phyloP scores from a whole-genome alignment of 2,888 invertebrate genomes.

The Pristionchus japonicus region DNA sequence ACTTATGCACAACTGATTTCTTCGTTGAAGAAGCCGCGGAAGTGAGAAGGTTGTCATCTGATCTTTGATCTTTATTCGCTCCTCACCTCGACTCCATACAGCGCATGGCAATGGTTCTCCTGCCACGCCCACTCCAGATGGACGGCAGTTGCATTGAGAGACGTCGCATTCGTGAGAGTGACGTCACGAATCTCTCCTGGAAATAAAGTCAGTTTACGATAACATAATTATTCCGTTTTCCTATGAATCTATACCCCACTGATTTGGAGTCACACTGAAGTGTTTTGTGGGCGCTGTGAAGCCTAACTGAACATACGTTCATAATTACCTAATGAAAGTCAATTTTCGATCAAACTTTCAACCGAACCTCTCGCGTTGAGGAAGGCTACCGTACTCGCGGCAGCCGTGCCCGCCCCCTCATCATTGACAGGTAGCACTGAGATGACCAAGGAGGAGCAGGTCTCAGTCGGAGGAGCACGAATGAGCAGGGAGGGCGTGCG shows the following conservation, averaged over 20 bases:
- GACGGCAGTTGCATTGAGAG: slow-evolving; percentile 68
- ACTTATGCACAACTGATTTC: too few relatives aligned
- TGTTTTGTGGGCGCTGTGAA: too few relatives aligned
- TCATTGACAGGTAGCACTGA: slow-evolving; percentile 69
- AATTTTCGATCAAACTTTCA: neutral
- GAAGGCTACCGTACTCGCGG: slow-evolving; percentile 68
- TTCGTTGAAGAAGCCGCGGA: too few relatives aligned
- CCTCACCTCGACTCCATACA: slow-evolving; percentile 42
- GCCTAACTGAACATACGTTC: too few relatives aligned
- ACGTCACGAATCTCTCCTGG: slow-evolving; percentile 61
- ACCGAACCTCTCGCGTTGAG: slow-evolving; percentile 56
- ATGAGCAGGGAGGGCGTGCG: slow-evolving; percentile 54
- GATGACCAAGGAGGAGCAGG: slow-evolving; percentile 64
- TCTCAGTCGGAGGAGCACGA: slow-evolving; percentile 51
- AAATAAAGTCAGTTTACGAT: neutral
- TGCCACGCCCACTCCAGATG: slow-evolving; percentile 68
- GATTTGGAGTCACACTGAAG: too few relatives aligned
- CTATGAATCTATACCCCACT: too few relatives aligned
- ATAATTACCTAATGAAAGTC: neutral
- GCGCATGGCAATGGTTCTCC: slow-evolving; percentile 47
- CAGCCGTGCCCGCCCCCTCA: slow-evolving; percentile 60
- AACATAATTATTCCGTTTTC: too few relatives aligned
- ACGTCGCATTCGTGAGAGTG: slow-evolving; percentile 54
- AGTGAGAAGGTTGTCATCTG: too few relatives aligned
- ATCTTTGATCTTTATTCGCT: neutral